Evolutionary conservation across 2,797 vertebrate genomes (phyloP).

Genomic region (Neopelma chrysocephalum): DNA sequence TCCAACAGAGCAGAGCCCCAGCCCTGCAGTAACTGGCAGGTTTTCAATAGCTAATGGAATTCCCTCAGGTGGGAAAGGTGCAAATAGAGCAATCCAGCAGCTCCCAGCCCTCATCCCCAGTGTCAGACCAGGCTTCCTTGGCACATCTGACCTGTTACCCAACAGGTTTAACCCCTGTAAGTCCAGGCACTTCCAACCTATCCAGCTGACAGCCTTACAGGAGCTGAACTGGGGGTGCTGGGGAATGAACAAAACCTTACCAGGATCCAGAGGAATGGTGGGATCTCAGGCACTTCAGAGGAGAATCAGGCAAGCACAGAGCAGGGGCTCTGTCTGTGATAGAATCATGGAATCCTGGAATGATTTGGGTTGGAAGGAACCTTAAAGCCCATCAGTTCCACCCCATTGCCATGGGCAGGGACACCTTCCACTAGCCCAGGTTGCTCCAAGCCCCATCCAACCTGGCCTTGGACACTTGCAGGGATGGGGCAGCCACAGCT

Average conservation of each 20-base stretch:
- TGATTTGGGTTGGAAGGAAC: not conserved
- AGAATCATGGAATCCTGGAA: not conserved
- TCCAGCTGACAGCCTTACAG: not conserved
- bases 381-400: not conserved
- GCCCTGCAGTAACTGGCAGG: not conserved
- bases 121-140: fast-evolving
- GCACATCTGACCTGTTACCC: not conserved
- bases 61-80: not conserved
- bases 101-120: fast-evolving
- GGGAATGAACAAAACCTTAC: not conserved
- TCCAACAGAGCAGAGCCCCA: not conserved
- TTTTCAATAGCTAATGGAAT: not conserved
- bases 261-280: fast-evolving
- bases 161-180: fast-evolving
- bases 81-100: not conserved
- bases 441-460: fast-evolving
- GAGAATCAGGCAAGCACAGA: not conserved
- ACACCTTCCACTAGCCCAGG: not conserved
- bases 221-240: not conserved
- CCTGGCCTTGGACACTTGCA: not conserved
- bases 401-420: not conserved
- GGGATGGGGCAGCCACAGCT: not conserved
- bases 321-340: not conserved
- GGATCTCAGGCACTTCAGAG: not conserved
- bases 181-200: not conserved